Evolutionary conservation across 2,888 invertebrate genomes (phyloP).

Genomic region (Stenodema calcarata): DNA sequence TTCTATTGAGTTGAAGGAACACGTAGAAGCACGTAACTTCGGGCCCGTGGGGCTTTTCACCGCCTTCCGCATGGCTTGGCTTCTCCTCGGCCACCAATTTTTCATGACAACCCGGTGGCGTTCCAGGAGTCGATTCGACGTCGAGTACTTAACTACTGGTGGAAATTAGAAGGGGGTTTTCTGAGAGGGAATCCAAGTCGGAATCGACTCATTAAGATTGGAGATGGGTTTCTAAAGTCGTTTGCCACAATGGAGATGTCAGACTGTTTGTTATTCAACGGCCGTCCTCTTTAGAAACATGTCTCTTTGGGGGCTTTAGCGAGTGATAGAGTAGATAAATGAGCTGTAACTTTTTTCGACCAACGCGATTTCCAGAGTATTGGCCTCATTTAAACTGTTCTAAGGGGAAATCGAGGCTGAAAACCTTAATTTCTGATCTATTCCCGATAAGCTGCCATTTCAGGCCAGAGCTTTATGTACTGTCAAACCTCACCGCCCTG

Average conservation of each 20-base stretch:
- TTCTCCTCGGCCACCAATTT: background rate
- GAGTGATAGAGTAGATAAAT: background rate
- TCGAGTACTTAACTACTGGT: background rate
- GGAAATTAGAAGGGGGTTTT: background rate
- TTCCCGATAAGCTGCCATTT: no score
- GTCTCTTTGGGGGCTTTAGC: background rate
- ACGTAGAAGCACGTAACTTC: constrained; percentile 5
- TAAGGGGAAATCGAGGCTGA: no score
- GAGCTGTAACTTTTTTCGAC: no score
- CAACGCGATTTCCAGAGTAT: no score
- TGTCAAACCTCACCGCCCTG: no score
- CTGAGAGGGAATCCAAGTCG: background rate
- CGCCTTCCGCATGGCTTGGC: background rate
- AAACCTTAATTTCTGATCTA: no score
- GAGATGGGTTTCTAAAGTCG: background rate
- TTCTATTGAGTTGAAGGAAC: constrained; percentile 18
- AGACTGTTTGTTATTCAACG: background rate
- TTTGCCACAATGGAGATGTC: background rate
- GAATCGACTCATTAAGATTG: no score
- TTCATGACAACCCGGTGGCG: background rate
- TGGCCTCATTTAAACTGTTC: no score
- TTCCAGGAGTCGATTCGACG: background rate
- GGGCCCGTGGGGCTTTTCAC: background rate
- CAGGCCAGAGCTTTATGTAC: no score
- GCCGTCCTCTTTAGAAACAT: background rate